Percentiles rank a stretch among this genome's conserved stretches.
Conservation (phyloP, 2,113 vertebrate species). For the Setophaga kirtlandii region DNA sequence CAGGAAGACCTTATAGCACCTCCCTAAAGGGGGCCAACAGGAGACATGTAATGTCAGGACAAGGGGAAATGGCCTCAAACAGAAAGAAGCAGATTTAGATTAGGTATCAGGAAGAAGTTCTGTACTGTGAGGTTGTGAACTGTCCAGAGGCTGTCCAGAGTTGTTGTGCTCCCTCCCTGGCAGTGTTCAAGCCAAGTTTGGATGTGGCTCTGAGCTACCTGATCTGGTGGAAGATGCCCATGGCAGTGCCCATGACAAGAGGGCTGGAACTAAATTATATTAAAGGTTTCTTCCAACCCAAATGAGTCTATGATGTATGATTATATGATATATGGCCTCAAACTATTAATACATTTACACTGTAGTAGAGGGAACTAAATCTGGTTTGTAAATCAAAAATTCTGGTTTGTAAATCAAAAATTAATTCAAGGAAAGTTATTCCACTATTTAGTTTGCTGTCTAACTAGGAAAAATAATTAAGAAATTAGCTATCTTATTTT, state of each 20-base stretch:
- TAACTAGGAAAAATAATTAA: background rate
- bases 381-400: background rate
- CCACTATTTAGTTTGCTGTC: background rate
- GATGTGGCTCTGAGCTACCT: background rate
- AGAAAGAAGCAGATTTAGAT: background rate
- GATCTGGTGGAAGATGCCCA: background rate
- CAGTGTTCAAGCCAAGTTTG: background rate
- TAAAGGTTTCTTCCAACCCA: background rate
- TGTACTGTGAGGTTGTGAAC: background rate
- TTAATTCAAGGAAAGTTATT: background rate
- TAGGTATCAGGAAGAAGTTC: background rate
- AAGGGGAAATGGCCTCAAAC: background rate
- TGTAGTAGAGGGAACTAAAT: background rate
- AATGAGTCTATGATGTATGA: background rate
- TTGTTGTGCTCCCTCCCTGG: background rate
- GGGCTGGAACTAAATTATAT: background rate
- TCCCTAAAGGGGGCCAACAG: background rate
- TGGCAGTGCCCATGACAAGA: background rate
- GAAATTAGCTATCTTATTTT: background rate
- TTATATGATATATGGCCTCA: background rate
- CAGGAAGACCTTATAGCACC: accelerated
- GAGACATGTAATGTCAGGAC: background rate
- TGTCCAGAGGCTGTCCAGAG: background rate
- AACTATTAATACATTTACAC: background rate
- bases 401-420: background rate